Base-by-base conservation (phyloP, 2,113 vertebrate genomes). In the Hystrix cristata region DNA sequence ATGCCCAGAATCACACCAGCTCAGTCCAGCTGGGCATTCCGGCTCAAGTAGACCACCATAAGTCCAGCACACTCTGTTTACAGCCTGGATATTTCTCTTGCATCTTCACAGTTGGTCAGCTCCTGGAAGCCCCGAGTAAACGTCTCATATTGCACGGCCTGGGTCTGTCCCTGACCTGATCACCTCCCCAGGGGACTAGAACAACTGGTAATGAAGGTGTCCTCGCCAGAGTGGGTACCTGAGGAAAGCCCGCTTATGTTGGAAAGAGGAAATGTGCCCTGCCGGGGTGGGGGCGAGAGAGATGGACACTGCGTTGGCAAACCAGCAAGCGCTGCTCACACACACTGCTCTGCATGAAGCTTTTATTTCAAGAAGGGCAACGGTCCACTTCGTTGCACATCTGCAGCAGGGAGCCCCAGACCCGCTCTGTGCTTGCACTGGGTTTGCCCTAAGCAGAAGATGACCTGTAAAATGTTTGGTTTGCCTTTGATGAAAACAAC, bases 401-500 rank as follows among this genome's bases (percentile, higher is more conserved):
- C 51, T 76, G 31, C 43, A 60, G 38, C 25, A 5, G 12, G n/a
- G 53, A 51, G 8, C 31, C 10, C 38, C 43, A 91, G 15, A 27
- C 38, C 29, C 3, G 78, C 59, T 79, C 29, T 85, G 59, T 86
- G 74, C 34, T 43, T 62, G 84, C 10, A 1, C 16, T 78, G 19
- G 1, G 34, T 38, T 86, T 55, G 25, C 38, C 34, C 14, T 74
- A 10, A 23, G 23, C 60, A 62, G 57, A 87, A 95, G 16, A 31
- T 94, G 31, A 67, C 43, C 53, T 87, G 21, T 16, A 38, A 65
- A 67, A 59, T 34, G 16, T 60, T 59, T 82, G 11, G 1, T 60
- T 94, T 89, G 34, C 67, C 72, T 91, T 62, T 51, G 64, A 18
- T 38, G 67, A 94, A 83, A 74, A 57, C 59, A 57, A 90, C n/a